Conservation (phyloP, 92 coral and sea anemone genomes). For the Micromussa lordhowensis region DNA sequence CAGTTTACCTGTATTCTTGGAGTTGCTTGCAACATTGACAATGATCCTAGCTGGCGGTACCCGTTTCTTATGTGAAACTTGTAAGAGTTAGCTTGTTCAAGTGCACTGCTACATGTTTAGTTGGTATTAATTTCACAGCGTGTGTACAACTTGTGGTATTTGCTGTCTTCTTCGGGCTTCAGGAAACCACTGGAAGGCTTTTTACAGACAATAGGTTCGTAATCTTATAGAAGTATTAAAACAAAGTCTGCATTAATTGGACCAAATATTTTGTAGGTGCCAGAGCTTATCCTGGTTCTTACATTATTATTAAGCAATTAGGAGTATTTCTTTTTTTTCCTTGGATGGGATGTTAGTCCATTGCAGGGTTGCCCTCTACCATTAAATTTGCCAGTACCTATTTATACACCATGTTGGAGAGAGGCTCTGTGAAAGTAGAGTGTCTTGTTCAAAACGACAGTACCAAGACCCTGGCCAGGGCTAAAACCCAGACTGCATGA, state of each 20-base stretch:
- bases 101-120: background rate
- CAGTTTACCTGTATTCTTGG: no score
- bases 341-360: no score
- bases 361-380: no score
- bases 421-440: background rate
- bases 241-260: background rate
- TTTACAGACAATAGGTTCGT: constrained; percentile 36
- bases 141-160: constrained; percentile 9
- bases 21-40: no score
- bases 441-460: background rate
- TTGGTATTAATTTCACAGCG: background rate
- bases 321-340: no score
- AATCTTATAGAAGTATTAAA: background rate
- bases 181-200: constrained; percentile 14
- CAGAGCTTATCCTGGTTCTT: no score
- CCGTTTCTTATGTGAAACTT: background rate
- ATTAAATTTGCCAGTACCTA: no score
- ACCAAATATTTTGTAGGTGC: no score
- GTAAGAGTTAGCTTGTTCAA: background rate
- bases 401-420: no score
- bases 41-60: no score
- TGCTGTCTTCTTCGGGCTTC: constrained; percentile 22
- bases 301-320: no score
- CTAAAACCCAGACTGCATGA: background rate
- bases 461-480: background rate